A percentile compares a stretch with the other conserved stretches of the same genome.
Conservation (phyloP, 1,140 invertebrate genomes). For the Grapholita molesta region DNA sequence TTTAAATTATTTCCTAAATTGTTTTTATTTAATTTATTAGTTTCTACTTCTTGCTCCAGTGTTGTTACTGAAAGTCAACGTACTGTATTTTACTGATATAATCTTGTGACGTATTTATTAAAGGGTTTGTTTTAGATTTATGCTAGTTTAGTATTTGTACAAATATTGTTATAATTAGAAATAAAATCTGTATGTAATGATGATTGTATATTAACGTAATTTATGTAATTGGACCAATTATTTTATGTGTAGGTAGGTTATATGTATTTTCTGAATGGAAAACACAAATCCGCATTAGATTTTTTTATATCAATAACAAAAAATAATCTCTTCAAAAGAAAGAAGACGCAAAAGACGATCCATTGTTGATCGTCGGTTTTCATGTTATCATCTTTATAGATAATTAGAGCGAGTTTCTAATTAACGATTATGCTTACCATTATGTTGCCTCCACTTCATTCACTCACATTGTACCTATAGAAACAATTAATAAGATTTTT, state of each 20-base stretch:
- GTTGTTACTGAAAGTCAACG: background rate
- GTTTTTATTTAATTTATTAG: slow-evolving; percentile 12
- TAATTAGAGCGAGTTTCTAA: background rate
- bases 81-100: background rate
- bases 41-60: background rate
- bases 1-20: slow-evolving; percentile 17
- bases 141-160: no score
- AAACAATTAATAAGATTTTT: no score
- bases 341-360: background rate
- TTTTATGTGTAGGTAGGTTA: no score
- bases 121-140: no score
- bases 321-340: background rate
- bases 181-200: no score
- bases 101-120: background rate
- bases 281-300: no score
- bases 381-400: background rate
- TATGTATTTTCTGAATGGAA: no score
- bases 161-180: no score
- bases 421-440: background rate
- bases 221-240: no score
- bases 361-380: background rate
- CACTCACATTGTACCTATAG: no score
- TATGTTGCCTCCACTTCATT: background rate
- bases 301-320: no score
- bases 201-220: no score